These are phyloP conservation scores for Dasyurus viverrinus DNA, from an alignment of 2,113 vertebrate genomes.

Conservation along the genomic window DNA sequence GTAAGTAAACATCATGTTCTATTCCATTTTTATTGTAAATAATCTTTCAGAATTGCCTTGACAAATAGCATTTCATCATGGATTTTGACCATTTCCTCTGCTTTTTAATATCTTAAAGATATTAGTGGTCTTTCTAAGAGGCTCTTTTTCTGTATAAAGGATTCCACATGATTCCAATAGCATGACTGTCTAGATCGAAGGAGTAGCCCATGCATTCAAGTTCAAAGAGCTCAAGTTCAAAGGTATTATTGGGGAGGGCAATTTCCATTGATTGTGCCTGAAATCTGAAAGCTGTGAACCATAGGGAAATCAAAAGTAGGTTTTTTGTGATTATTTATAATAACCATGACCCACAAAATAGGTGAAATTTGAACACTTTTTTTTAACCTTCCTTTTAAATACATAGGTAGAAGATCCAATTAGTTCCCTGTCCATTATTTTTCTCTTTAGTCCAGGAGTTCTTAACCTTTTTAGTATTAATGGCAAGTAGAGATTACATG, in stretches of 20 bases:
- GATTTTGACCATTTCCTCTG: background rate
- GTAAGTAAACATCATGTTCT: background rate
- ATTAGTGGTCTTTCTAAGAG: constrained; percentile 11
- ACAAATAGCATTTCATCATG: background rate
- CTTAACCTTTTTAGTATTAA: no score
- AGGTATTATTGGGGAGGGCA: background rate
- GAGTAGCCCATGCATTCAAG: background rate
- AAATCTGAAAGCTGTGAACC: background rate
- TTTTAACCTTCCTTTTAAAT: background rate
- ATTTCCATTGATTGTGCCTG: background rate
- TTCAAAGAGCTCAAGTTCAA: background rate
- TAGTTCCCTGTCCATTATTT: no score
- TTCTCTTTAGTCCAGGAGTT: no score
- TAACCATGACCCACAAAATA: no score
- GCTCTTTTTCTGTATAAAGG: constrained; percentile 2
- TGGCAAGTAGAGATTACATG: no score
- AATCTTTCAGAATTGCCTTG: background rate
- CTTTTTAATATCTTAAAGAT: constrained; percentile 7
- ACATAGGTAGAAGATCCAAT: no score
- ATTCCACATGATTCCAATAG: constrained; percentile 9
- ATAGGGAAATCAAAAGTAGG: background rate
- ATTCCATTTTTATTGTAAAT: constrained; percentile 19
- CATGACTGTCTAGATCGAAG: background rate
- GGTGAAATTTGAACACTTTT: background rate
- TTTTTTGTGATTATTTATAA: background rate